Evolutionary conservation across 2,113 vertebrate genomes (phyloP).

Genomic region (Heterotis niloticus): DNA sequence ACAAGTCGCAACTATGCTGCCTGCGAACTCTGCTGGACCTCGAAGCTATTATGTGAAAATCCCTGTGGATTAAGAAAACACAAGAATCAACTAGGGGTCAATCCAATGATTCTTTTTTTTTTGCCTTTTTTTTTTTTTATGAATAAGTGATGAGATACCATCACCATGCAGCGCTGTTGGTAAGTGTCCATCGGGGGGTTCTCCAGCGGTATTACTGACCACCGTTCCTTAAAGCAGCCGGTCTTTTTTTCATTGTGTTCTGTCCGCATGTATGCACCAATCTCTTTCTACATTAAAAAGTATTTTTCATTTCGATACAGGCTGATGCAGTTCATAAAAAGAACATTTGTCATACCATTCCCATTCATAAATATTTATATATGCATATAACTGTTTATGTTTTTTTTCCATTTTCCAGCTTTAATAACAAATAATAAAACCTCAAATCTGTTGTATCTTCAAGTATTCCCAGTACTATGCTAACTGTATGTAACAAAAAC

Average conservation of each 20-base stretch:
- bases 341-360: too few relatives aligned
- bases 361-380: too few relatives aligned
- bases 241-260: not conserved
- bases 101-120: not conserved
- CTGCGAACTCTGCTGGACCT: constrained; percentile 1
- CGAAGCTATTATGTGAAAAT: constrained; percentile 3
- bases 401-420: too few relatives aligned
- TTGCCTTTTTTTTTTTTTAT: not conserved
- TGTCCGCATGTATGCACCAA: not conserved
- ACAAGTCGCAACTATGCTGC: not conserved
- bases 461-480: too few relatives aligned
- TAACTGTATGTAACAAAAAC: too few relatives aligned
- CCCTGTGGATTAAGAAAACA: constrained; percentile 6
- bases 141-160: not conserved
- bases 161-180: not conserved
- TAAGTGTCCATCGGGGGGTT: not conserved
- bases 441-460: too few relatives aligned
- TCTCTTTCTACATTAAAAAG: not conserved
- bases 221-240: not conserved
- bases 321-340: not conserved
- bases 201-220: constrained; percentile 6
- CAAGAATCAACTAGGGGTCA: constrained; percentile 16
- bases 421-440: too few relatives aligned
- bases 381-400: too few relatives aligned
- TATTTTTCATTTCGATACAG: not conserved